Percentiles rank a stretch among this genome's conserved stretches.
Evolutionary conservation across 1,140 invertebrate species (phyloP).

Genomic region (Drosophila sp.): DNA sequence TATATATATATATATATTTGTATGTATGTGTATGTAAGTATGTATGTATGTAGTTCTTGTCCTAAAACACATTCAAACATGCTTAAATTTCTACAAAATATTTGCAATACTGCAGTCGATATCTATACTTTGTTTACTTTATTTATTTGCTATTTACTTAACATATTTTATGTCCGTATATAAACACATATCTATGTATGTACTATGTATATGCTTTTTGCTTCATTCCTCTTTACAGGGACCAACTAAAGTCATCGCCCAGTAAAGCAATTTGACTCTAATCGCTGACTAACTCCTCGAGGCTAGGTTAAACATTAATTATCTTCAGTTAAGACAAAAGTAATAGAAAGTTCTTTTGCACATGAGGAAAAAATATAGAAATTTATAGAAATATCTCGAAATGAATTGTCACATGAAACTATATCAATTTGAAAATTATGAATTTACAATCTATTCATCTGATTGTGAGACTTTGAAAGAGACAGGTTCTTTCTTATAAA

Average conservation of each 20-base stretch:
- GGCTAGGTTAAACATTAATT: no score
- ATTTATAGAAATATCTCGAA: no score
- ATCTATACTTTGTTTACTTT: slow-evolving; percentile 78
- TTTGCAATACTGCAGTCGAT: slow-evolving; percentile 83
- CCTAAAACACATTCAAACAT: slow-evolving; percentile 75
- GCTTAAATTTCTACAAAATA: slow-evolving; percentile 83
- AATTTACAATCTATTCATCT: no score
- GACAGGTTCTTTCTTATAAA: no score
- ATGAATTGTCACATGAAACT: no score
- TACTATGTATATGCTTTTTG: slow-evolving; percentile 19
- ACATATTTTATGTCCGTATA: slow-evolving; percentile 67
- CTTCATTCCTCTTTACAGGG: neutral
- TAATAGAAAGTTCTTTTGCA: no score
- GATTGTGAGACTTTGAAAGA: no score
- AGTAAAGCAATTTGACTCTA: neutral
- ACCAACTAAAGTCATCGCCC: neutral
- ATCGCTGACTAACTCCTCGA: no score
- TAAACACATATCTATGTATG: slow-evolving; percentile 54
- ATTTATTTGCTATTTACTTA: slow-evolving; percentile 76
- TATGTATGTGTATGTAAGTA: slow-evolving; percentile 7
- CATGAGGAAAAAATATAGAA: no score
- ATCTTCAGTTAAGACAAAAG: no score
- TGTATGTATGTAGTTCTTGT: slow-evolving; percentile 44
- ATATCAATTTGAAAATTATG: no score
- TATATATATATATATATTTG: neutral